Evolutionary conservation across 1,140 invertebrate species (phyloP).

Genomic region (Anoplolepis gracilipes): DNA sequence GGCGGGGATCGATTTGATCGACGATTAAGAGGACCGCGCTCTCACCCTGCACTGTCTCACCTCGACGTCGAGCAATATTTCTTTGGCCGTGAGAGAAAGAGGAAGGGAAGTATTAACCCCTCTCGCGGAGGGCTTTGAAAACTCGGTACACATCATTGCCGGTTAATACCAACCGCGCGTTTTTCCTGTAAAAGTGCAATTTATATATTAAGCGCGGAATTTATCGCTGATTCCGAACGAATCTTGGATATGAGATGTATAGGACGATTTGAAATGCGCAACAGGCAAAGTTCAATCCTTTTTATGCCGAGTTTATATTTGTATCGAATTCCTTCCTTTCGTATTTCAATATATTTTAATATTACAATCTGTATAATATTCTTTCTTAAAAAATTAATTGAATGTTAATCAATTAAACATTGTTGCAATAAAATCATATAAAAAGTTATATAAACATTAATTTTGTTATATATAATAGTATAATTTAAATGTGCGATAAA

Average conservation of each 20-base stretch:
- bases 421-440: too few relatives aligned
- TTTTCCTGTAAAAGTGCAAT: slow-evolving; percentile 41
- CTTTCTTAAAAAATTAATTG: background rate
- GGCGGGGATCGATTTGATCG: slow-evolving; percentile 56
- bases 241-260: background rate
- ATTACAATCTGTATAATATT: background rate
- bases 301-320: background rate
- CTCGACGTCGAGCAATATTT: slow-evolving; percentile 33
- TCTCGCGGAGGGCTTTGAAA: slow-evolving; percentile 40
- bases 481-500: background rate
- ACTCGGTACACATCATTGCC: slow-evolving; percentile 20
- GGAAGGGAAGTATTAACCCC: slow-evolving; percentile 29
- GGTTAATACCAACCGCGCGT: slow-evolving; percentile 35
- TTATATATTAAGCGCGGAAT: too few relatives aligned
- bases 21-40: slow-evolving; percentile 57
- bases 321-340: background rate
- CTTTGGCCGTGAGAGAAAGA: background rate
- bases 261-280: slow-evolving; percentile 5
- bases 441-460: too few relatives aligned
- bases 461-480: too few relatives aligned
- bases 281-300: background rate
- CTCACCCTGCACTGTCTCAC: slow-evolving; percentile 4
- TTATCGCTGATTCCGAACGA: slow-evolving; percentile 25
- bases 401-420: background rate
- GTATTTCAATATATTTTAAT: background rate